phyloP scores from a whole-genome alignment of 2,888 invertebrate species.

The Drosophila subquinaria region DNA sequence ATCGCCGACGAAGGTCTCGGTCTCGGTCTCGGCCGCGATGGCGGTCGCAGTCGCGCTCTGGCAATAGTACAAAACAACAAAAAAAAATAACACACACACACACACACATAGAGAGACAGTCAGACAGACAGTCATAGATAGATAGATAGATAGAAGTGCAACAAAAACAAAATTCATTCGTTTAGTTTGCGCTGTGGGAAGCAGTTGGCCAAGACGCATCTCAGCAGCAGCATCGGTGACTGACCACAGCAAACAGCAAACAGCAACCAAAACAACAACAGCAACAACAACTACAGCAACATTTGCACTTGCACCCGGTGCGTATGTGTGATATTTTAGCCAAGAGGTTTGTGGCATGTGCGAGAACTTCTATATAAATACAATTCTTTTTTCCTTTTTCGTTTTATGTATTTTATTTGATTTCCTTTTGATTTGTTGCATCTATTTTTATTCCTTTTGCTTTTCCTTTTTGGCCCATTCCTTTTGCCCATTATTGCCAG shows the following conservation, averaged over 20 bases:
- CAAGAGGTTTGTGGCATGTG: constrained; percentile 30
- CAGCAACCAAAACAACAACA: neutral
- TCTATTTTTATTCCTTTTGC: neutral
- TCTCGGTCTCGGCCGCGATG: constrained; percentile 55
- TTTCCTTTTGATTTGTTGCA: neutral
- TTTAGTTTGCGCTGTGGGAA: constrained; percentile 67
- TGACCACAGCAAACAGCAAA: constrained; percentile 41
- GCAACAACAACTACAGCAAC: constrained; percentile 2
- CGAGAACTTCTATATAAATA: constrained; percentile 2
- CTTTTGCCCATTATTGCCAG: neutral
- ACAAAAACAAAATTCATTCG: constrained; percentile 65
- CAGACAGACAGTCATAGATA: constrained; percentile 17
- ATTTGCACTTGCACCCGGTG: constrained; percentile 19
- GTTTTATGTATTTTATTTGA: neutral
- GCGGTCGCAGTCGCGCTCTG: constrained; percentile 53
- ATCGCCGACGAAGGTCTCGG: constrained; percentile 74
- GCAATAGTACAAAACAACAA: constrained; percentile 45
- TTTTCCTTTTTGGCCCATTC: neutral
- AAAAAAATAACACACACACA: neutral
- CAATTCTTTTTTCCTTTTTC: neutral
- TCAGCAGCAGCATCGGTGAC: constrained; percentile 52
- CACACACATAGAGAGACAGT: constrained; percentile 31
- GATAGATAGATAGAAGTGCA: constrained; percentile 50
- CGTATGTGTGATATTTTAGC: constrained; percentile 24
- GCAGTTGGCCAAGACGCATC: constrained; percentile 70